A percentile compares a stretch with the other conserved stretches of the same genome.
Evolutionary conservation across 2,888 invertebrate species (phyloP).

Genomic region (Heliconius ethilla): DNA sequence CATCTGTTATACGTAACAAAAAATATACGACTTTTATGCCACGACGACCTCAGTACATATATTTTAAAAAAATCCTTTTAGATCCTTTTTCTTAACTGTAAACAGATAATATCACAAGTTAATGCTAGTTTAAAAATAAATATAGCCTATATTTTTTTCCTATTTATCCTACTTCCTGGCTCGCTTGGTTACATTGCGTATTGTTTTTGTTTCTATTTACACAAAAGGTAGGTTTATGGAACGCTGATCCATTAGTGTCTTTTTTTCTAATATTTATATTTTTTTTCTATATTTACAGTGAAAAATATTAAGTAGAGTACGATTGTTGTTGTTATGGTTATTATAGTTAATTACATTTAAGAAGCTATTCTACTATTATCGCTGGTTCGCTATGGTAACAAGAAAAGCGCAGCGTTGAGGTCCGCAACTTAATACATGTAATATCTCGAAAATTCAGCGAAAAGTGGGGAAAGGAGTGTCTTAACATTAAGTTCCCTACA

Average conservation of each 20-base stretch:
- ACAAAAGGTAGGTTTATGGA: constrained; percentile 24
- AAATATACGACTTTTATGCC: no score
- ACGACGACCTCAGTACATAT: background rate
- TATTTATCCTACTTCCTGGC: constrained; percentile 11
- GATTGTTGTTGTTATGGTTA: background rate
- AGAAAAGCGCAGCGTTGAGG: background rate
- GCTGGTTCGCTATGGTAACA: background rate
- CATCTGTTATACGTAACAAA: no score
- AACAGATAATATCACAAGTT: background rate
- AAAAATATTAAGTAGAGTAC: background rate
- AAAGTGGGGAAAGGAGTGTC: background rate
- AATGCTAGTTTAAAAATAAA: constrained; percentile 1
- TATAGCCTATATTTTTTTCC: constrained; percentile 12
- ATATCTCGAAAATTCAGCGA: background rate
- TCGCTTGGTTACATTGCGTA: constrained; percentile 1
- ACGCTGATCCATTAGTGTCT: constrained; percentile 21
- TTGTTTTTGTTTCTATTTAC: constrained; percentile 19
- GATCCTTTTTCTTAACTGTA: background rate
- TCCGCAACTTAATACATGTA: background rate
- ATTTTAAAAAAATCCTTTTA: background rate
- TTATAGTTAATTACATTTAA: background rate
- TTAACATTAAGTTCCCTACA: background rate
- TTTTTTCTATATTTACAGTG: constrained; percentile 7
- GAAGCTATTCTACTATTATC: background rate
- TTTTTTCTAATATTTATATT: constrained; percentile 5